Conservation (phyloP, 2,888 invertebrate genomes). For the Chaetoderma sp. region DNA sequence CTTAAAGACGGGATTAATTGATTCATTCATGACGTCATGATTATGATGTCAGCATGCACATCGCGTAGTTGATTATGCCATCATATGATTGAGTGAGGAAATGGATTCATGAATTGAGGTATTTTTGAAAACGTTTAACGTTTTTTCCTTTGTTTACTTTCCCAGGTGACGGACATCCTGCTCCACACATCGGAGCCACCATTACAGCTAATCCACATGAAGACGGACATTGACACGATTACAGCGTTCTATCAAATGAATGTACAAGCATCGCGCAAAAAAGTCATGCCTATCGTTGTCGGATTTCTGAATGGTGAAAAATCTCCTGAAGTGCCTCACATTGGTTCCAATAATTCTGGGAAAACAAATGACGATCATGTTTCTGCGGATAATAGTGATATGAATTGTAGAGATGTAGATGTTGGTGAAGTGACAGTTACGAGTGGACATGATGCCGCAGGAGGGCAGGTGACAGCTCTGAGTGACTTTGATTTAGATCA, state of each 20-base stretch:
- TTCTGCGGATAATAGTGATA: neutral
- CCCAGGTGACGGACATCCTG: slow-evolving; percentile 56
- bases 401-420: neutral
- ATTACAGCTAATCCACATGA: slow-evolving; percentile 48
- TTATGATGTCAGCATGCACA: no score
- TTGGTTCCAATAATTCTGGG: slow-evolving; percentile 1
- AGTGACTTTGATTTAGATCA: no score
- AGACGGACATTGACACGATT: slow-evolving; percentile 35
- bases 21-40: no score
- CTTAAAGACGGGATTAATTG: no score
- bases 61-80: no score
- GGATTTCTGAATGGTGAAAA: slow-evolving; percentile 41
- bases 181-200: slow-evolving; percentile 41
- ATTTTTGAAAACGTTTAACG: no score
- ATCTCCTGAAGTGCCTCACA: neutral
- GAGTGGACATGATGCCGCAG: no score
- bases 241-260: slow-evolving; percentile 60
- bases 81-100: no score
- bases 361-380: neutral
- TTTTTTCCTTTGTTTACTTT: slow-evolving; percentile 17
- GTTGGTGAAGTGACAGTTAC: no score
- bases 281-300: slow-evolving; percentile 61
- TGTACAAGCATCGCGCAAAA: slow-evolving; percentile 60
- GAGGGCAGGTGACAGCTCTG: no score
- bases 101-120: no score